A percentile compares a stretch with the other conserved stretches of the same genome.
Conservation (phyloP, 2,888 invertebrate species). For the Agonopterix heracliana region DNA sequence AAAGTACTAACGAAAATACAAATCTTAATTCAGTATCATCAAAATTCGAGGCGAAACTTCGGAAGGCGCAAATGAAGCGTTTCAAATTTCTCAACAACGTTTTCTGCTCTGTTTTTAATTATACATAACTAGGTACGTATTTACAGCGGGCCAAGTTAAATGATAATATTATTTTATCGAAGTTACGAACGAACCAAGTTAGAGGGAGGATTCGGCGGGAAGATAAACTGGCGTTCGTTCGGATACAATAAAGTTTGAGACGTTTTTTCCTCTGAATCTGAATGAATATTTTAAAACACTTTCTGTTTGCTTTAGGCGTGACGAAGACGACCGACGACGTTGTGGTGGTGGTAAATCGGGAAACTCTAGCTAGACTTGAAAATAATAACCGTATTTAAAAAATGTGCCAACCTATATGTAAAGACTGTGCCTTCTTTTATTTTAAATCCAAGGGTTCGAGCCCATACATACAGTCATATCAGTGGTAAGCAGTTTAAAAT, state of each 20-base stretch:
- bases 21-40: not conserved
- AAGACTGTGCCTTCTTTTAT: no score
- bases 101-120: slow-evolving; percentile 24
- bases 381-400: no score
- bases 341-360: no score
- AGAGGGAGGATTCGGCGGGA: slow-evolving; percentile 14
- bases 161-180: slow-evolving; percentile 56
- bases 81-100: slow-evolving; percentile 2
- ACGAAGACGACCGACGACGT: no score
- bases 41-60: slow-evolving; percentile 7
- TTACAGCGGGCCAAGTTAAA: slow-evolving; percentile 22
- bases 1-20: not conserved
- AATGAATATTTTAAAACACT: slow-evolving; percentile 55
- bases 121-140: slow-evolving; percentile 22
- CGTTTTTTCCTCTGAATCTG: slow-evolving; percentile 37
- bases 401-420: no score
- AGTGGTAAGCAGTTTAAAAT: no score
- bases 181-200: slow-evolving; percentile 20
- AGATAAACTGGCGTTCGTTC: slow-evolving; percentile 52
- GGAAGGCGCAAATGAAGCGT: not conserved
- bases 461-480: no score
- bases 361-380: no score
- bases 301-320: slow-evolving; percentile 40
- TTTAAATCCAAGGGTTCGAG: no score
- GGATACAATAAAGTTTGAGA: slow-evolving; percentile 47